These are phyloP conservation scores for Antrozous pallidus DNA, from an alignment of 2,797 vertebrate genomes.

Conservation along the genomic window DNA sequence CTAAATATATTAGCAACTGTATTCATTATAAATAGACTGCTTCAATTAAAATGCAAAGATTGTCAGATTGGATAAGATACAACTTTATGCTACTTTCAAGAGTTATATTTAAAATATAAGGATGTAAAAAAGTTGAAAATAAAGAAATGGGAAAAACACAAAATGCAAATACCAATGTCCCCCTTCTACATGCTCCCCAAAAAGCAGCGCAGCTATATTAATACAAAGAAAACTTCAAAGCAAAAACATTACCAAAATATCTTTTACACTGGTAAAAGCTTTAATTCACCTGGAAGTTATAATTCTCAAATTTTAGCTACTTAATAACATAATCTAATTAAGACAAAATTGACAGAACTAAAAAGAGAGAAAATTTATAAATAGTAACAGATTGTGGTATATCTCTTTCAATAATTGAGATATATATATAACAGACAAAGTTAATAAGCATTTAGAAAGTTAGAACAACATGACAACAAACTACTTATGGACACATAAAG, in stretches of 20 bases:
- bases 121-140: not conserved
- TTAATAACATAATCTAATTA: not conserved
- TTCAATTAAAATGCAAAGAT: not conserved
- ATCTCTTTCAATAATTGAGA: not conserved
- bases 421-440: not conserved
- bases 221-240: not conserved
- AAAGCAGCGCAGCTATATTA: not conserved
- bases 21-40: not conserved
- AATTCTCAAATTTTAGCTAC: not conserved
- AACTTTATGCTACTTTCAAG: not conserved
- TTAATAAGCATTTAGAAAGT: not conserved
- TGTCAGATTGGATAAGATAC: not conserved
- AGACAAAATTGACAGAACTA: not conserved
- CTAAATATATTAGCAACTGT: not conserved
- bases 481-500: not conserved
- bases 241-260: not conserved
- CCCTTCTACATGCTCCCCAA: rapidly evolving
- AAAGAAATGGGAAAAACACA: not conserved
- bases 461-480: not conserved
- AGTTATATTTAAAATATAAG: not conserved
- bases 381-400: not conserved
- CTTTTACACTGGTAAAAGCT: not conserved
- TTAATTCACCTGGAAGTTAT: not conserved
- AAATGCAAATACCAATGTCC: not conserved
- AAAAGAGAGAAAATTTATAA: not conserved